phyloP scores from a whole-genome alignment of 2,113 vertebrate genomes.

The Poecile atricapillus region DNA sequence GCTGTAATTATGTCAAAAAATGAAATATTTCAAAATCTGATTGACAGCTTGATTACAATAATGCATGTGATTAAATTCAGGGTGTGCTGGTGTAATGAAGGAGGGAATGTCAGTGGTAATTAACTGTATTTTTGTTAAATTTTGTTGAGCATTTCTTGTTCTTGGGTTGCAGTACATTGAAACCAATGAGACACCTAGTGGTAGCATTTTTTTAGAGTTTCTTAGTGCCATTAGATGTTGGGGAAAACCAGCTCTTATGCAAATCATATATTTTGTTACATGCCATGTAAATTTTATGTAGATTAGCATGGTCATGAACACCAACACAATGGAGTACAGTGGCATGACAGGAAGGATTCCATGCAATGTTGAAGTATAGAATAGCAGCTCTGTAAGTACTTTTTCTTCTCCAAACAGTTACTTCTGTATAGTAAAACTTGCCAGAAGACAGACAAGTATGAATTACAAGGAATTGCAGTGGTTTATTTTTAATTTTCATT shows the following conservation, averaged over 20 bases:
- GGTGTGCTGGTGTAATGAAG: conserved; percentile 55
- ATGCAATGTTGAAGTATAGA: neutral
- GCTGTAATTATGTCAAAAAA: conserved; percentile 75
- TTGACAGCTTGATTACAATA: conserved; percentile 78
- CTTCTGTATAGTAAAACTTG: conserved; percentile 18
- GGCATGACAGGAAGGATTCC: neutral
- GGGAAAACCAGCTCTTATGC: neutral
- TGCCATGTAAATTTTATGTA: neutral
- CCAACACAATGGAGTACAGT: neutral
- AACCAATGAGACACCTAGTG: conserved; percentile 57
- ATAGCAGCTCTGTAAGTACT: neutral
- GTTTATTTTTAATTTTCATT: neutral
- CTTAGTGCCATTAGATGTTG: neutral
- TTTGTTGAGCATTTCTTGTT: conserved; percentile 30
- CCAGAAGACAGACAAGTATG: neutral
- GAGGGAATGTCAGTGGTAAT: conserved; percentile 68
- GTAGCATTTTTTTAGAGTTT: neutral
- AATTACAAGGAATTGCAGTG: neutral
- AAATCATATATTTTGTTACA: neutral
- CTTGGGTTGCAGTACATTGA: neutral
- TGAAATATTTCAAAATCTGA: conserved; percentile 73
- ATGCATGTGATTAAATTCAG: conserved; percentile 70
- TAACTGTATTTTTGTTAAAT: conserved; percentile 70
- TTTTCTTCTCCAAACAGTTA: neutral
- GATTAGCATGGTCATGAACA: neutral